Evolutionary conservation across 2,888 invertebrate genomes (phyloP).

Genomic region (Drosophila testacea): DNA sequence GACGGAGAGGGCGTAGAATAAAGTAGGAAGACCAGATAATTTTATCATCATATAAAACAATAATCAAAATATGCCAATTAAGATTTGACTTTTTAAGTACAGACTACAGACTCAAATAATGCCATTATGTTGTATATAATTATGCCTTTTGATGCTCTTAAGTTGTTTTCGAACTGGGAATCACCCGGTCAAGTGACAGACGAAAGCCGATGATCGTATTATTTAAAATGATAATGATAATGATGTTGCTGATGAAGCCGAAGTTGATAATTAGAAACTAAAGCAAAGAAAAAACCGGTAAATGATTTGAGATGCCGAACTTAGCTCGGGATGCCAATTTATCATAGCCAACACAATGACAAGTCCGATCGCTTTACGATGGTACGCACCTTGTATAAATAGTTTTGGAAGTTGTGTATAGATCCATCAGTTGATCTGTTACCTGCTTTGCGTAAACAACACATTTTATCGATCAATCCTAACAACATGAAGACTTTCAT

Average conservation of each 20-base stretch:
- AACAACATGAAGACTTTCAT: constrained; percentile 75
- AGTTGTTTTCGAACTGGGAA: constrained; percentile 48
- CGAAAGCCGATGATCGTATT: constrained; percentile 32
- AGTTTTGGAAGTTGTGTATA: constrained; percentile 41
- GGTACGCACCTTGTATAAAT: constrained; percentile 63
- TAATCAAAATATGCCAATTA: constrained; percentile 7
- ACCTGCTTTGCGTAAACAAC: constrained; percentile 39
- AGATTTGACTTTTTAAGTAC: constrained; percentile 9
- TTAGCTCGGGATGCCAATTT: constrained; percentile 32
- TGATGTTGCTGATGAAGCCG: constrained; percentile 16
- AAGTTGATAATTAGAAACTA: constrained; percentile 61
- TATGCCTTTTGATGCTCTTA: constrained; percentile 25
- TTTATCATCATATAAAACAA: constrained; percentile 1
- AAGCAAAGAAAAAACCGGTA: constrained; percentile 73
- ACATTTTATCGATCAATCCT: constrained; percentile 3
- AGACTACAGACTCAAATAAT: constrained; percentile 9
- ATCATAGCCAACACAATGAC: constrained; percentile 30
- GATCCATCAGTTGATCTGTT: constrained; percentile 61
- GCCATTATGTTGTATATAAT: constrained; percentile 31
- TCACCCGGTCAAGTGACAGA: constrained; percentile 59
- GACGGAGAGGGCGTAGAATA: constrained; percentile 26
- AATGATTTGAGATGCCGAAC: constrained; percentile 32
- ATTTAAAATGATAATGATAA: constrained; percentile 25
- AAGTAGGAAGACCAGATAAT: constrained; percentile 45
- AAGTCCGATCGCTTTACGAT: background rate